Conservation (phyloP, 2,888 invertebrate genomes). For the Coelogynopora nodosa region DNA sequence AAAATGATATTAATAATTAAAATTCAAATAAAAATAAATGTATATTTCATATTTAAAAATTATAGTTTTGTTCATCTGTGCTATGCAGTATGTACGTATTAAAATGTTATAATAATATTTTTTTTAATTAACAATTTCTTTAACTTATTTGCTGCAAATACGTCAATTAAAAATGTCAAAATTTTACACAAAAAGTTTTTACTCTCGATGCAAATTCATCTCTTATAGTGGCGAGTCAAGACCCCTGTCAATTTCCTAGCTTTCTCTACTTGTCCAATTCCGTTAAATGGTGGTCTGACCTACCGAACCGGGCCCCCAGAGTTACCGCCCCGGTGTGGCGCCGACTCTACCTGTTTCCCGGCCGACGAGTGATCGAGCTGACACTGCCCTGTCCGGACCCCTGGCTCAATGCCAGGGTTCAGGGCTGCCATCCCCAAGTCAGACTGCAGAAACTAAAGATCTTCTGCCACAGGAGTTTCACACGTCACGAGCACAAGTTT, state of each 20-base stretch:
- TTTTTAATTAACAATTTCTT: no score
- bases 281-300: slow-evolving; percentile 9
- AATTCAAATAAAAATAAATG: no score
- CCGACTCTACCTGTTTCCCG: not conserved
- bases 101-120: no score
- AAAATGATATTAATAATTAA: no score
- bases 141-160: no score
- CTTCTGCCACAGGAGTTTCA: not conserved
- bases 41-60: no score
- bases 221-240: not conserved
- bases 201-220: not conserved
- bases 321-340: not conserved
- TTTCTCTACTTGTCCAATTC: slow-evolving; percentile 14
- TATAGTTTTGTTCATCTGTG: no score
- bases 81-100: no score
- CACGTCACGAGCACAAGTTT: not conserved
- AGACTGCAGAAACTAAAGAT: not conserved
- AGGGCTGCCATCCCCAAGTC: not conserved
- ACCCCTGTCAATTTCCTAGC: slow-evolving; percentile 20
- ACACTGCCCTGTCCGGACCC: not conserved
- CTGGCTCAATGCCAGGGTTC: not conserved
- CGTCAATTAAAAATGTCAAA: not conserved
- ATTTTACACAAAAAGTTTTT: not conserved
- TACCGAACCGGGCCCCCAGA: not conserved
- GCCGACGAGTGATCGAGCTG: not conserved